phyloP scores from a whole-genome alignment of 2,113 vertebrate genomes.

The Ranitomeya variabilis region DNA sequence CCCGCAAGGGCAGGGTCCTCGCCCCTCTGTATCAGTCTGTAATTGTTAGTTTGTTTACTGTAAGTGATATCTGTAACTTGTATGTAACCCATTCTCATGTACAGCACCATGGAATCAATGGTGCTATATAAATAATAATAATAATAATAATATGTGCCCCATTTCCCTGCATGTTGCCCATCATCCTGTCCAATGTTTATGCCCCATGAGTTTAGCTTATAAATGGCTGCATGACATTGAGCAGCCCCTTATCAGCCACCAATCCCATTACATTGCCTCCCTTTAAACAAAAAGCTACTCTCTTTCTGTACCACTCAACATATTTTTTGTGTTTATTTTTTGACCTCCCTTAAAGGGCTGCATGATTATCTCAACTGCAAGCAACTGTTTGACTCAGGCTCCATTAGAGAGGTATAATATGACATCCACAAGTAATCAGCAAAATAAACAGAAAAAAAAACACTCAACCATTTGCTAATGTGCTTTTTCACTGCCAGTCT shows the following conservation, averaged over 20 bases:
- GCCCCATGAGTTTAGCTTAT: background rate
- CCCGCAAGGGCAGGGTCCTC: too few relatives aligned
- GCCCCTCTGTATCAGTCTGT: too few relatives aligned
- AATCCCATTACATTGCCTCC: background rate
- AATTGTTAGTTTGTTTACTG: too few relatives aligned
- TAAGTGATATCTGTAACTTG: too few relatives aligned
- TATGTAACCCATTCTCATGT: too few relatives aligned
- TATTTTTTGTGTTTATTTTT: constrained; percentile 42
- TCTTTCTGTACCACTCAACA: background rate
- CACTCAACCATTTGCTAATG: constrained; percentile 31
- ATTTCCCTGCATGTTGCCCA: background rate
- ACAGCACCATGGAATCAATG: too few relatives aligned
- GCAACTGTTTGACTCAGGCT: constrained; percentile 24
- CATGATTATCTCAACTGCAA: constrained; percentile 37
- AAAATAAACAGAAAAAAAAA: constrained; percentile 47
- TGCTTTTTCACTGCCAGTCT: constrained; percentile 12
- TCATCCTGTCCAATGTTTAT: background rate
- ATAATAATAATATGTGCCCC: too few relatives aligned
- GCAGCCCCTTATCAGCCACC: constrained; percentile 27
- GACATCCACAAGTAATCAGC: constrained; percentile 38
- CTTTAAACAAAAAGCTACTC: constrained; percentile 28
- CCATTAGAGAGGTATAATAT: constrained; percentile 45
- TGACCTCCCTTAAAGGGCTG: constrained; percentile 18
- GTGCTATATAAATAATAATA: too few relatives aligned
- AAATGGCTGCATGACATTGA: constrained; percentile 7